These are phyloP conservation scores for Parotocinclus haroldoi DNA, from an alignment of 2,797 vertebrate species.

Conservation along the genomic window DNA sequence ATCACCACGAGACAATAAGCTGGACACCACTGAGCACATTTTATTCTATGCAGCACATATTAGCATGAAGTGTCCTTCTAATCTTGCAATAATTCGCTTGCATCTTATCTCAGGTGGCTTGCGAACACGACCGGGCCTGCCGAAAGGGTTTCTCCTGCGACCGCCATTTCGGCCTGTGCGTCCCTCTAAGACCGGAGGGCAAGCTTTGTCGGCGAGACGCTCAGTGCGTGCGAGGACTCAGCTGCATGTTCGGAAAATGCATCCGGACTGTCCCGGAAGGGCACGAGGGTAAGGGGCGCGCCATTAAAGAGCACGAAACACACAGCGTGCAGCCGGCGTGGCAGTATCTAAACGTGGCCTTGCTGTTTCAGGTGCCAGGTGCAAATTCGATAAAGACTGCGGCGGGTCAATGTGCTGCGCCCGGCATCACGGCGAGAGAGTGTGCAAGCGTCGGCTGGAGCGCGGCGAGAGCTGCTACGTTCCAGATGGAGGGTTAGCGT, in stretches of 20 bases:
- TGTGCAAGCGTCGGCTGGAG: constrained; percentile 75
- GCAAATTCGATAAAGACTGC: constrained; percentile 78
- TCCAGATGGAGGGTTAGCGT: constrained; percentile 79
- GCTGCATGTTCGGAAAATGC: constrained; percentile 85
- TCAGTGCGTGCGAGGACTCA: constrained; percentile 77
- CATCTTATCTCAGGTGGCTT: constrained; percentile 49
- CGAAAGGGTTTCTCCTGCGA: constrained; percentile 76
- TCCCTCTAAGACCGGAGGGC: constrained; percentile 68
- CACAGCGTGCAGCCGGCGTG: too few species aligned
- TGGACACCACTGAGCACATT: too few species aligned
- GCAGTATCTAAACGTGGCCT: background rate
- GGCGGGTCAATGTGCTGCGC: constrained; percentile 76
- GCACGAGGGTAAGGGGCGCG: constrained; percentile 70
- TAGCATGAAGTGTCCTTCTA: too few species aligned
- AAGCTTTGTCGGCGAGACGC: constrained; percentile 78
- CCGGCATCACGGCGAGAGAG: constrained; percentile 77
- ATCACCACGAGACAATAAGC: too few species aligned
- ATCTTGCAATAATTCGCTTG: too few species aligned
- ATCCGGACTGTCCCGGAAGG: constrained; percentile 72
- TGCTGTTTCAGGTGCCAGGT: constrained; percentile 70
- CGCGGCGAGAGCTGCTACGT: constrained; percentile 73
- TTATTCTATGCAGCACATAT: too few species aligned
- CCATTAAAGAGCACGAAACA: background rate
- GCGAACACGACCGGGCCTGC: constrained; percentile 70
- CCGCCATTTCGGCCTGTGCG: constrained; percentile 81